Percentiles rank a stretch among this genome's conserved stretches.
phyloP scores from a whole-genome alignment of 2,888 invertebrate genomes.

The Drosophila prostipennis region DNA sequence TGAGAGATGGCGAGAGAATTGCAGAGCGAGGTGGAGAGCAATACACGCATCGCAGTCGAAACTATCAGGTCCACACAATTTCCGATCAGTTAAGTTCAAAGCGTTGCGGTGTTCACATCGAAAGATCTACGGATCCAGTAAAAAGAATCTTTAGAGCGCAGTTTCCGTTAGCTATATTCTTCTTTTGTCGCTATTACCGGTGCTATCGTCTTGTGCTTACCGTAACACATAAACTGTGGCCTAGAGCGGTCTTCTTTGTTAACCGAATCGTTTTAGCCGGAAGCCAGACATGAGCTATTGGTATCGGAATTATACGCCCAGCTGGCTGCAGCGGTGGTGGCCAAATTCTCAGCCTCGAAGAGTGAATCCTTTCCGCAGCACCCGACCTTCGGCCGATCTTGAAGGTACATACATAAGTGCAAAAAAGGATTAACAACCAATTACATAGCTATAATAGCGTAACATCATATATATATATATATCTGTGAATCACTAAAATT shows the following conservation, averaged over 20 bases:
- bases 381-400: constrained; percentile 70
- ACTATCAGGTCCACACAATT: constrained; percentile 44
- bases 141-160: constrained; percentile 43
- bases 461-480: not conserved
- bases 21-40: constrained; percentile 5
- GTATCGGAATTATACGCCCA: constrained; percentile 79
- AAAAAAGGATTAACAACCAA: not conserved
- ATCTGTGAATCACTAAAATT: constrained; percentile 14
- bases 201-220: constrained; percentile 4
- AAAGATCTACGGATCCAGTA: constrained; percentile 16
- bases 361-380: constrained; percentile 77
- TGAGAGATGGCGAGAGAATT: constrained; percentile 3
- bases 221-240: constrained; percentile 36
- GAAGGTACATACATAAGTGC: constrained; percentile 53
- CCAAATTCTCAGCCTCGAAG: constrained; percentile 60
- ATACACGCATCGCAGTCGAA: constrained; percentile 35
- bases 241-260: constrained; percentile 9
- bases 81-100: constrained; percentile 64
- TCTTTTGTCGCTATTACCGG: constrained; percentile 12
- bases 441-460: not conserved
- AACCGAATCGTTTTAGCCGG: constrained; percentile 23
- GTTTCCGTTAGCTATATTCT: constrained; percentile 58
- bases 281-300: constrained; percentile 67
- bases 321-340: constrained; percentile 82
- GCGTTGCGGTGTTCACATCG: constrained; percentile 54